Evolutionary conservation across 2,888 invertebrate genomes (phyloP), one percentile per base, ranked within the genome.

Genomic region (Hyppa rectilinea): DNA sequence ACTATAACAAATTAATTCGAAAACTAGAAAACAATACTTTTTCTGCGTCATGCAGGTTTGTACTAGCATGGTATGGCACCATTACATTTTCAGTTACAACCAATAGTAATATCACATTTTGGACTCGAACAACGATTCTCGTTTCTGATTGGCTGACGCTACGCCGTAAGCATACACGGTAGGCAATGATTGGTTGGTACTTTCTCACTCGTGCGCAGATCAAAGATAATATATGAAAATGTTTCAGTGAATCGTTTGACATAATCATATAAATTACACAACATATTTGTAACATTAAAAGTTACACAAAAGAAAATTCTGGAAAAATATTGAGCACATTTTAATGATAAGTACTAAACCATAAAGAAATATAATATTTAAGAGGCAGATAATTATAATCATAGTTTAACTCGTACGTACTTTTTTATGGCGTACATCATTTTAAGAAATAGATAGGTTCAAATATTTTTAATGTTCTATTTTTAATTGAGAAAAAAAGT

Each of bases 21-120:
- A 63, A 62, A 71, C 68, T 71, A 75, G 45, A 75, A 77, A 81
- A 72, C 78, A 79, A 79, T 73, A 81, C 78, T 63, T 77, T 68
- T 78, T 62, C 73, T 38, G 72, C 78, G 45, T 40, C 38, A 12
- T 10, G 61, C 82, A 65, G 65, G 29, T 79, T 79, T 81, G 68
- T 83, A 80, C 60, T 76, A 77, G 36, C 64, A 66, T 62, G 70
- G 63, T 84, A 83, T 82, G 83, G 82, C 83, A 83, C 82, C 75
- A 65, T 70, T 43, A 34, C 20, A 56, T 49, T 36, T 72, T 73
- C 60, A 63, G 62, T 66, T 69, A 12, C 47, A 78, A 65, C 64
- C 70, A 75, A 70, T 68, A 60, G 50, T 38, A 71, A 63, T 60
- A 20, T 36, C 56, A n/a, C 17, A 45, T 65, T 80, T 64, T 56